These are phyloP conservation scores for Blennius ocellaris DNA, from an alignment of 2,113 vertebrate species.

Conservation along the genomic window DNA sequence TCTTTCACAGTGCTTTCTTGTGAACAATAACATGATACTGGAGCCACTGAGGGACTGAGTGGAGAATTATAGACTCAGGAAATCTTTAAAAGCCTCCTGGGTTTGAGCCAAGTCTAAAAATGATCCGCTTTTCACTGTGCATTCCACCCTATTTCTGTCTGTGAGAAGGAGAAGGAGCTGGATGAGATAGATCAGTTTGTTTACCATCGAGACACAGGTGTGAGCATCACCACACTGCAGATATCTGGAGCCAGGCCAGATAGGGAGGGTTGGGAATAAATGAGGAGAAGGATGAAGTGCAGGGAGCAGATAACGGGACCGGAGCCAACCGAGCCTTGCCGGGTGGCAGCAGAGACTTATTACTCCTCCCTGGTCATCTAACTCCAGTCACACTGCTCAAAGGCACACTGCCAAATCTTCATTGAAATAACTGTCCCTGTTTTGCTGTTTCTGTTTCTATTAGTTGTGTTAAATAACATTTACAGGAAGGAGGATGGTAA, in stretches of 20 bases:
- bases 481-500: constrained; percentile 26
- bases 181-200: constrained; percentile 54
- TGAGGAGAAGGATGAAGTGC: constrained; percentile 55
- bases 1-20: constrained; percentile 27
- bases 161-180: background rate
- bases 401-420: constrained; percentile 34
- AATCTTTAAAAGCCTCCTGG: constrained; percentile 66
- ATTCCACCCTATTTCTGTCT: constrained; percentile 31
- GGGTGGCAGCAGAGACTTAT: constrained; percentile 55
- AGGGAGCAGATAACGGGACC: constrained; percentile 36
- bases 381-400: constrained; percentile 45
- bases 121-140: constrained; percentile 1
- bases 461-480: constrained; percentile 12
- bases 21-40: constrained; percentile 54
- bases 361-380: constrained; percentile 53
- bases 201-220: constrained; percentile 59
- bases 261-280: constrained; percentile 50
- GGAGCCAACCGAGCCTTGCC: constrained; percentile 50
- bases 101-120: constrained; percentile 52
- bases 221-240: constrained; percentile 36
- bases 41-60: constrained; percentile 37
- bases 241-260: constrained; percentile 51
- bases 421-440: constrained; percentile 44
- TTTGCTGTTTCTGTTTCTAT: constrained; percentile 22
- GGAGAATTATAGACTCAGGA: constrained; percentile 50